Evolutionary conservation across 2,797 vertebrate genomes (phyloP).

Genomic region (Sylvia borin): DNA sequence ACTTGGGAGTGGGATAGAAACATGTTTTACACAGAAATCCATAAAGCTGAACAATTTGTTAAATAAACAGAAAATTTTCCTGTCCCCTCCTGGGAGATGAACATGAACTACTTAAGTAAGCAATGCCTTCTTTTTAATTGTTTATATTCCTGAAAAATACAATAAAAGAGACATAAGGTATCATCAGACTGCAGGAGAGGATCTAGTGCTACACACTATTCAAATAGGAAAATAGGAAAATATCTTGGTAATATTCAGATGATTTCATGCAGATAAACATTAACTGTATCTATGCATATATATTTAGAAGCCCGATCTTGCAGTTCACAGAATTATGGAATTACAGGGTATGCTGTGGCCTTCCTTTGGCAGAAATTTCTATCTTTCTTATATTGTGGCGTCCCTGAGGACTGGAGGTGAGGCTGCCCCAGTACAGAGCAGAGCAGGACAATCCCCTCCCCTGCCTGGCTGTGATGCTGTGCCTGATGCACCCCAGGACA

Average conservation of each 20-base stretch:
- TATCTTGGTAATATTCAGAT: background rate
- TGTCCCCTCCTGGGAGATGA: background rate
- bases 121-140: background rate
- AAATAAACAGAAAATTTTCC: background rate
- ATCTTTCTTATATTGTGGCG: background rate
- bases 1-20: background rate
- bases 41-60: background rate
- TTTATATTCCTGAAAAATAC: background rate
- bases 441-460: background rate
- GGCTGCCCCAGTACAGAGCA: rapidly evolving
- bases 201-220: background rate
- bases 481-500: background rate
- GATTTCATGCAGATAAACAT: background rate
- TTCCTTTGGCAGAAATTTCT: background rate
- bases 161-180: background rate
- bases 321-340: background rate
- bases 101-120: background rate
- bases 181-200: background rate
- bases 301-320: background rate
- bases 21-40: background rate
- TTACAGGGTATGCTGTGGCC: background rate
- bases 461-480: rapidly evolving
- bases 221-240: background rate
- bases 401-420: rapidly evolving
- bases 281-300: background rate